These are phyloP conservation scores for Hydractinia symbiolongicarpus DNA, from an alignment of 30 jellyfish, hydroid and myxozoan genomes.

Conservation along the genomic window DNA sequence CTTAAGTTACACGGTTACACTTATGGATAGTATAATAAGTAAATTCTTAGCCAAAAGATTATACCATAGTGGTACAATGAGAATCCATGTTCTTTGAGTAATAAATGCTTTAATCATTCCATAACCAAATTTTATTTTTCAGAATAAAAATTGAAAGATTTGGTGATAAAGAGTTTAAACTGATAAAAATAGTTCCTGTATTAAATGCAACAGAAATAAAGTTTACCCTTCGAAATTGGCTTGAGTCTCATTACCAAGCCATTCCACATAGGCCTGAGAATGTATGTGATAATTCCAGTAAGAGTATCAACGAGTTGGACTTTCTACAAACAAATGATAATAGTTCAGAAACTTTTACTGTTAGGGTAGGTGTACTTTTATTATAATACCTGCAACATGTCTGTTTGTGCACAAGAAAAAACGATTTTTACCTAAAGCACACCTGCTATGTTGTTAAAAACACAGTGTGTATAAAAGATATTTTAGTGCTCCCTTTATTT, in stretches of 20 bases:
- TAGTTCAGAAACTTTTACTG: not conserved
- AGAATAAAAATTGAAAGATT: constrained; percentile 16
- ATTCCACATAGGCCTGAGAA: not conserved
- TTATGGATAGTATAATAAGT: too few species aligned
- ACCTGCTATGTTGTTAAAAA: too few species aligned
- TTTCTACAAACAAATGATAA: not conserved
- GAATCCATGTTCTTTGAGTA: too few species aligned
- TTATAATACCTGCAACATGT: too few species aligned
- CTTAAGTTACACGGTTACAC: too few species aligned
- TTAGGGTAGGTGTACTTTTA: not conserved
- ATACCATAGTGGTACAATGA: too few species aligned
- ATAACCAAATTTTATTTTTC: not conserved
- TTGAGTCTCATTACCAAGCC: constrained; percentile 6
- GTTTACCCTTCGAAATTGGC: constrained; percentile 18
- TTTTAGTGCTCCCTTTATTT: too few species aligned
- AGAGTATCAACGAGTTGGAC: constrained; percentile 1
- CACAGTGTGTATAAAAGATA: too few species aligned
- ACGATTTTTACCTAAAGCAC: too few species aligned
- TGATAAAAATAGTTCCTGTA: constrained; percentile 2
- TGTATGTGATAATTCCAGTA: constrained; percentile 21
- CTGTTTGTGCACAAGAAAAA: too few species aligned
- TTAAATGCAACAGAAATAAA: constrained; percentile 6
- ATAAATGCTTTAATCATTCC: too few species aligned
- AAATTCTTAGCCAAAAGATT: too few species aligned
- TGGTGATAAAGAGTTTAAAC: constrained; percentile 9